A percentile compares a stretch with the other conserved stretches of the same genome.
Evolutionary conservation across 2,888 invertebrate genomes (phyloP).

Genomic region (Rhabditophanes sp.): DNA sequence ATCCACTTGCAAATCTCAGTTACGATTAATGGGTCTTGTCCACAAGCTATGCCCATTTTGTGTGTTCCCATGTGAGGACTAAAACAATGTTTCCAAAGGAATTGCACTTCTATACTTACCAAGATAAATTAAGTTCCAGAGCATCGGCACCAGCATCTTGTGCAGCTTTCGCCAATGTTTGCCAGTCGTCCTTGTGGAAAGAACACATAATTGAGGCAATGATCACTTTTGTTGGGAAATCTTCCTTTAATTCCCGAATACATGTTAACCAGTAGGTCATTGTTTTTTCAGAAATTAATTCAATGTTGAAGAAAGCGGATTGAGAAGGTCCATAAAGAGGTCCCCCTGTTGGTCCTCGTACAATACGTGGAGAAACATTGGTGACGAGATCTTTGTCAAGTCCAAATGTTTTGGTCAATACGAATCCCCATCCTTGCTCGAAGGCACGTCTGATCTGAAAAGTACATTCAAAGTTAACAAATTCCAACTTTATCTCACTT

Average conservation of each 20-base stretch:
- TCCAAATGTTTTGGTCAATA: slow-evolving; percentile 88
- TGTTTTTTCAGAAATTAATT: slow-evolving; percentile 89
- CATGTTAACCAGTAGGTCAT: slow-evolving; percentile 79
- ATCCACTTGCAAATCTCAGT: slow-evolving; percentile 80
- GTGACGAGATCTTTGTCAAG: slow-evolving; percentile 87
- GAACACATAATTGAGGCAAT: slow-evolving; percentile 41
- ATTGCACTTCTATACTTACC: slow-evolving; percentile 44
- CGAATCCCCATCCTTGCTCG: slow-evolving; percentile 88
- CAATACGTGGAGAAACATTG: slow-evolving; percentile 88
- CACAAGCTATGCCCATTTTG: slow-evolving; percentile 95
- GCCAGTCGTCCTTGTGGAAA: slow-evolving; percentile 61
- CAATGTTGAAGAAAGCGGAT: slow-evolving; percentile 86
- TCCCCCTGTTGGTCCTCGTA: slow-evolving; percentile 78
- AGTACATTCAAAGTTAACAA: too few species aligned
- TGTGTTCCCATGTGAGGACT: slow-evolving; percentile 49
- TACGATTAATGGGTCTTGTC: slow-evolving; percentile 76
- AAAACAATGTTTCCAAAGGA: background rate
- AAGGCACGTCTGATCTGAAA: slow-evolving; percentile 75
- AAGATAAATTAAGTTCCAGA: slow-evolving; percentile 82
- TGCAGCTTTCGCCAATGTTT: slow-evolving; percentile 59
- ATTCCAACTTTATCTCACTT: too few species aligned
- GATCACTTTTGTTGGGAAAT: slow-evolving; percentile 58
- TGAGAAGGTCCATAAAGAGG: slow-evolving; percentile 78
- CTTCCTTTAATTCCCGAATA: slow-evolving; percentile 68
- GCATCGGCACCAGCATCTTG: slow-evolving; percentile 71